Conservation (phyloP, 2,888 invertebrate genomes). For the Eupithecia exiguata region DNA sequence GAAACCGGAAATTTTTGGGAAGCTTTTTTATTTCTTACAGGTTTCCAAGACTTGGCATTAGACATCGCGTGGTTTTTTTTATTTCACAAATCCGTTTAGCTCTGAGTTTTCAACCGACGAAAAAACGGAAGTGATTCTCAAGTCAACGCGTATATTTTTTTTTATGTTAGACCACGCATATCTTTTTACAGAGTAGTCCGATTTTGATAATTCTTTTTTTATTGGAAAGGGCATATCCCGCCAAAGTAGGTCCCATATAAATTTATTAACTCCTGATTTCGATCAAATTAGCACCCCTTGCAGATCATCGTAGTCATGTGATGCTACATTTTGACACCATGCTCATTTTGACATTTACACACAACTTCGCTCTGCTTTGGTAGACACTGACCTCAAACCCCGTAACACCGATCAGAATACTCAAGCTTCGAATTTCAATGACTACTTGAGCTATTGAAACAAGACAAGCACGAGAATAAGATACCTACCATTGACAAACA, state of each 20-base stretch:
- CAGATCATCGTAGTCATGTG: not conserved
- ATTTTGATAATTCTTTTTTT: too few relatives aligned
- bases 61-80: not conserved
- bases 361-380: not conserved
- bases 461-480: conserved; percentile 3
- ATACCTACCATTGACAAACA: conserved; percentile 6
- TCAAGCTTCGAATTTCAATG: conserved; percentile 2
- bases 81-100: not conserved
- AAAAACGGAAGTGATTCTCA: too few relatives aligned
- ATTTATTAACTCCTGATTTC: too few relatives aligned
- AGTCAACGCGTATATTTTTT: too few relatives aligned
- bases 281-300: not conserved
- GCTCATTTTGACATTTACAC: not conserved
- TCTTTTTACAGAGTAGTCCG: too few relatives aligned
- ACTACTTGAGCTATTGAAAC: not conserved
- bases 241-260: too few relatives aligned
- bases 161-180: too few relatives aligned
- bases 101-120: not conserved
- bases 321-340: not conserved
- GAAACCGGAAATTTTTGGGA: too few relatives aligned
- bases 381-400: not conserved
- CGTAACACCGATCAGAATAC: not conserved
- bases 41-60: not conserved
- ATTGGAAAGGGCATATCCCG: too few relatives aligned
- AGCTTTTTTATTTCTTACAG: too few relatives aligned